Evolutionary conservation across 2,888 invertebrate genomes (phyloP), one percentile per base, ranked within the genome.

Genomic region (Megastigmus dorsalis): DNA sequence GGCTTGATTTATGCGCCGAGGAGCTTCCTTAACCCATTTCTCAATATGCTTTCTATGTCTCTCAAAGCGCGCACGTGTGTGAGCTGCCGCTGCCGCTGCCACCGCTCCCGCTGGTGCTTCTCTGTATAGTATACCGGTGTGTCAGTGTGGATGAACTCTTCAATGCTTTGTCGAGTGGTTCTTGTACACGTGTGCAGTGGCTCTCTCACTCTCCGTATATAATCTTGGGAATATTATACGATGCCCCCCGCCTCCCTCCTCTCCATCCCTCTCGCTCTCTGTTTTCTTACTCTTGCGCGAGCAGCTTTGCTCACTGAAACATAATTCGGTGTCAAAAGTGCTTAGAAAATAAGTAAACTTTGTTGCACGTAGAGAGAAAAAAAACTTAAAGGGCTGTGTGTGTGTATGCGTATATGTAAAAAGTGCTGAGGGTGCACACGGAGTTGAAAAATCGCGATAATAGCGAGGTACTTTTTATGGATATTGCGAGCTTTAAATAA

Each of bases 21-120:
- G 77, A 82, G 82, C 79, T 82, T 83, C 80, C 80, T 81, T 82
- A 82, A 81, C 81, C 80, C 80, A 81, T 82, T 82, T 81, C 81
- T 81, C 79, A 77, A 79, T 80, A 79, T 80, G 60, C 45, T 28
- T 26, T 57, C 59, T 28, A 1, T 70, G 54, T 75, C 67, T 66
- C 54, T 62, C 55, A 10, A 68, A 52, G 48, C 41, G 45, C 3
- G 28, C 13, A 18, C 26, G 59, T 33, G 59, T n/a, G 41, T 18
- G n/a, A 2, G 15, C 10, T 9, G 41, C 26, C 13, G n/a, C n/a
- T n/a, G n/a, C n/a, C n/a, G n/a, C n/a, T n/a, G n/a, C n/a, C n/a
- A n/a, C n/a, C n/a, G n/a, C n/a, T n/a, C n/a, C n/a, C n/a, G n/a
- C n/a, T n/a, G n/a, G n/a, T n/a, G n/a, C n/a, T n/a, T n/a, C n/a